phyloP scores from a whole-genome alignment of 2,113 vertebrate species.

The Pardalotus punctatus region DNA sequence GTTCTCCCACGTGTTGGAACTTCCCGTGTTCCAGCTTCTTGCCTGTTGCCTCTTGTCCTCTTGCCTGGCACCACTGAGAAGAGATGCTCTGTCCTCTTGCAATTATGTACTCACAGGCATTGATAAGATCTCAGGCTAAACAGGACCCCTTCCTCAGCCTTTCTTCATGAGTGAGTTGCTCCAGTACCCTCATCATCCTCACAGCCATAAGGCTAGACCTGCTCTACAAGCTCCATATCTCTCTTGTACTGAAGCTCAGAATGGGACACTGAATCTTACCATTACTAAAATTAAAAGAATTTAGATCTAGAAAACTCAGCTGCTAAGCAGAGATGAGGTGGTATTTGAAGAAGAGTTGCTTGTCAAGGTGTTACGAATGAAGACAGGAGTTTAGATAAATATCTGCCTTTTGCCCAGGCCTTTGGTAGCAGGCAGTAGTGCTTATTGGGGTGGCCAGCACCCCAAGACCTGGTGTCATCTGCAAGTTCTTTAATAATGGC shows the following conservation, averaged over 20 bases:
- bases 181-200: neutral
- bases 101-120: neutral
- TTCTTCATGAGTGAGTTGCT: neutral
- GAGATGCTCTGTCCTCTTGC: neutral
- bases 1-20: neutral
- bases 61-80: too few species aligned
- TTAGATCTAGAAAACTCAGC: neutral
- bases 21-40: accelerated
- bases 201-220: too few species aligned
- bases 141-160: neutral
- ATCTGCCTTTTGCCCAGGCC: too few species aligned
- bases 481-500: too few species aligned
- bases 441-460: too few species aligned
- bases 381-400: too few species aligned
- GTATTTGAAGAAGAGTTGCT: accelerated
- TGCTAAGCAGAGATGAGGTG: too few species aligned
- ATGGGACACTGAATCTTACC: neutral
- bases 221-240: neutral
- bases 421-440: too few species aligned
- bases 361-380: too few species aligned
- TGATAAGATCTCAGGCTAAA: neutral
- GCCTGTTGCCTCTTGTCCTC: neutral
- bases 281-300: accelerated
- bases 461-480: too few species aligned
- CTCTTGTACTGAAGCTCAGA: neutral